Evolutionary conservation across 2,797 vertebrate species (phyloP), one percentile per base, ranked within the genome.

Genomic region (Melanotaenia trifasciata): DNA sequence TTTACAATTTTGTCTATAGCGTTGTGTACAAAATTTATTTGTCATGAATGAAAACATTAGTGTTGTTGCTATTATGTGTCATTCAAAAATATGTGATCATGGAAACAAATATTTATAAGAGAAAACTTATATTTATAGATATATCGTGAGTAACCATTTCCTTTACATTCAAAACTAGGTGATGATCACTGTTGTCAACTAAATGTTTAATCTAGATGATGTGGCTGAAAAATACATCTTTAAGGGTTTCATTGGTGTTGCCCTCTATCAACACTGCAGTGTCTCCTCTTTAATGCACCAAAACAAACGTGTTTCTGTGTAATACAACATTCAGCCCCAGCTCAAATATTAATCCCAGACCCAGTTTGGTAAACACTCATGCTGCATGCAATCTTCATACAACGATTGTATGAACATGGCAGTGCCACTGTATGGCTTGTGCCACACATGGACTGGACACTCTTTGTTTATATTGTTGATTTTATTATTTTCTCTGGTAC

Each of bases 391-490:
- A 45, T 45, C 16, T 45, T 45, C 43, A 45, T 45, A 16, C 43
- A 45, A 7, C 14, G 5, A 16, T 7, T 45, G 18, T 20, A 45
- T 45, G 43, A 14, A 45, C 43, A 45, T 13, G 13, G 43, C 16
- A 45, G 16, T 5, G 16, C 16, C 16, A 45, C 43, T 28, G 26
- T 9, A 8, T 54, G 12, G 13, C 24, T 3, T 24, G 50, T 4
- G 13, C 30, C 26, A 12, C n/a, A 58, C 3, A 5, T 16, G 28
- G 14, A 11, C 36, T 5, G 28, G 28, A 50, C 58, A 5, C 13
- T 18, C 22, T 61, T 53, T 69, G 33, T 30, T 64, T 40, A 28
- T 35, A 35, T 12, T 18, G 58, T 72, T 58, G 63, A 13, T 85
- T 57, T 40, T n/a, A 20, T 30, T 20, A 32, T 28, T 71, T 50